These are phyloP conservation scores for Colletes collaris DNA, from an alignment of 2,888 invertebrate species.

Conservation along the genomic window DNA sequence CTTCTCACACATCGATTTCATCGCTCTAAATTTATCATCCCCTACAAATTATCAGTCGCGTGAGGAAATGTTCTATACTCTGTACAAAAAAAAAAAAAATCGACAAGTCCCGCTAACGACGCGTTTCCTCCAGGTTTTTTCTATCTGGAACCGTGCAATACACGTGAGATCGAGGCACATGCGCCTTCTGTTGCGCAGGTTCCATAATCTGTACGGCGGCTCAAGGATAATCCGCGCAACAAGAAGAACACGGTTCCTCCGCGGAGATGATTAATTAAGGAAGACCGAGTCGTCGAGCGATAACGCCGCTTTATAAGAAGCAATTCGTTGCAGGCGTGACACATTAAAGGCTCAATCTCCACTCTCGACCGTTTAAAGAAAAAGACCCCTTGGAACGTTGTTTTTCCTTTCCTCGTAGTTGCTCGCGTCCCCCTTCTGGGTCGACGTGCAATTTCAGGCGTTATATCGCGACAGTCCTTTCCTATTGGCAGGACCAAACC, in stretches of 20 bases:
- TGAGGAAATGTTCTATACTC: too few species aligned
- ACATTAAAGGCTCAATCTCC: conserved; percentile 70
- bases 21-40: too few species aligned
- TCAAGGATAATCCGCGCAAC: conserved; percentile 9
- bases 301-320: conserved; percentile 71
- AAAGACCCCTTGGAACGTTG: not conserved
- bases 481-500: conserved; percentile 22
- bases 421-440: conserved; percentile 4
- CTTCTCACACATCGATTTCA: too few species aligned
- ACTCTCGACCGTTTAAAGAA: conserved; percentile 34
- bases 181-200: too few species aligned
- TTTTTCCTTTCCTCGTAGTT: conserved; percentile 30
- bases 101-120: too few species aligned
- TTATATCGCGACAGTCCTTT: conserved; percentile 25
- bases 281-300: conserved; percentile 43
- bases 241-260: conserved; percentile 6
- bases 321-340: conserved; percentile 75
- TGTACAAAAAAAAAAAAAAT: too few species aligned
- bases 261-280: conserved; percentile 43
- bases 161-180: too few species aligned
- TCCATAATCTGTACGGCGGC: not conserved
- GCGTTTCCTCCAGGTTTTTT: too few species aligned
- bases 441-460: conserved; percentile 21
- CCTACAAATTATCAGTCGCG: too few species aligned
- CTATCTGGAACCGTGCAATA: too few species aligned